phyloP scores from a whole-genome alignment of 2,888 invertebrate genomes.

The Mythimna ferrago region DNA sequence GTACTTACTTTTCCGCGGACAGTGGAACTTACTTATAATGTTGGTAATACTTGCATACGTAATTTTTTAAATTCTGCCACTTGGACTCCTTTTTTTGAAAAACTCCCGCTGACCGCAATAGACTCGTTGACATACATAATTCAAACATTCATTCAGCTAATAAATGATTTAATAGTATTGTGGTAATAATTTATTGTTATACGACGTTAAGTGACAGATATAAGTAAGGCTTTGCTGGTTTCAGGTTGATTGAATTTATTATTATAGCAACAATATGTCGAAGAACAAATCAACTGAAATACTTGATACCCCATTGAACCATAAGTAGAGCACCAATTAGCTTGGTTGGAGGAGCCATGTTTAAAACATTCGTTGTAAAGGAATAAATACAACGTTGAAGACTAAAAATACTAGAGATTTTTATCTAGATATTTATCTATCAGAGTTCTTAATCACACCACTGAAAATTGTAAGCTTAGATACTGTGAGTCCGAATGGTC shows the following conservation, averaged over 20 bases:
- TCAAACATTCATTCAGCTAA: constrained; percentile 40
- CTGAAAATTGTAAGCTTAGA: background rate
- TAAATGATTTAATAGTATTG: constrained; percentile 48
- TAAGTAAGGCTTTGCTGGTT: constrained; percentile 35
- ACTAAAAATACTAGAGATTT: constrained; percentile 7
- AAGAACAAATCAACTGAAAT: constrained; percentile 40
- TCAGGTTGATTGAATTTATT: constrained; percentile 53
- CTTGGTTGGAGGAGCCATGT: constrained; percentile 29
- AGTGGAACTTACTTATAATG: constrained; percentile 45
- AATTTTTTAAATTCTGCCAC: constrained; percentile 33
- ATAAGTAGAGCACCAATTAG: constrained; percentile 36
- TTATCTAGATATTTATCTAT: constrained; percentile 21
- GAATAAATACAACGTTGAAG: background rate
- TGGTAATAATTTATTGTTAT: constrained; percentile 42
- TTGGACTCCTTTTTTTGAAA: constrained; percentile 22
- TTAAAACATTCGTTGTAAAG: constrained; percentile 16
- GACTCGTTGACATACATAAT: constrained; percentile 38
- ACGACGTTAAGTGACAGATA: constrained; percentile 47
- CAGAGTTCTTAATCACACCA: constrained; percentile 16
- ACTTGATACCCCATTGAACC: constrained; percentile 14
- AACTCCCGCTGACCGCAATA: constrained; percentile 18
- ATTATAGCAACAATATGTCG: constrained; percentile 46
- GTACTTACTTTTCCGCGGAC: constrained; percentile 69
- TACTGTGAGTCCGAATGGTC: background rate
- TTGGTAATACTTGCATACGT: constrained; percentile 46